Evolutionary conservation across 1,140 invertebrate genomes (phyloP), one percentile per base, ranked within the genome.

Genomic region (Vollenhovia emeryi): DNA sequence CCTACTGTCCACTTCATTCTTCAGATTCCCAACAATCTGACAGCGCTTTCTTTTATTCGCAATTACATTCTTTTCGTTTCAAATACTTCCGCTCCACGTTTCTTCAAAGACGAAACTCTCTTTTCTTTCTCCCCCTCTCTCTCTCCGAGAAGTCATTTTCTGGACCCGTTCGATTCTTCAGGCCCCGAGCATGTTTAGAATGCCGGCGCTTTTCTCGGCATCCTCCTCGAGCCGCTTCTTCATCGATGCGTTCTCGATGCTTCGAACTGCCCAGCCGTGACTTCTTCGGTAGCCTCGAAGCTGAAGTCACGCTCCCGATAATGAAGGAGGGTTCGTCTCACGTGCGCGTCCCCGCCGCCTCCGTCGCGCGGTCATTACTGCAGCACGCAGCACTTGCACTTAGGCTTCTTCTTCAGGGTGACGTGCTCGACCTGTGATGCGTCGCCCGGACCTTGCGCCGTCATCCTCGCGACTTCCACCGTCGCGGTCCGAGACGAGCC

Each of bases 381-480:
- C 92, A 98, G 96, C 86, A 98, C 97, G 95, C 98, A 98, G 95
- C 98, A 98, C 94, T 97, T 97, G 96, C 98, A 98, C 95, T 98
- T 98, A 94, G 97, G 97, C 95, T 98, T 98, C 96, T 98, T 98
- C 95, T 98, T 98, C 89, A 98, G 96, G 90, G 97, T 97, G 83
- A 98, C 97, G 93, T 98, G 97, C 93, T 98, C 97, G 30, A 97
- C 97, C 93, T 97, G 97, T 89, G 96, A 96, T 69, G 97, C 97
- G 92, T 98, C 97, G 85, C 96, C 96, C 0, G 97, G 96, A n/a
- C 96, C 96, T 85, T 96, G 95, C 30, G 97, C 95, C 43, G 96
- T 97, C 24, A 96, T 96, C 92, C 97, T 96, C 90, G 97, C 96
- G 18, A 98, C 97, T 90, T 98, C 97, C 43, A 98, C 97, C 4